phyloP scores from a whole-genome alignment of 2,888 invertebrate species.

The Yponomeuta plumbellus region DNA sequence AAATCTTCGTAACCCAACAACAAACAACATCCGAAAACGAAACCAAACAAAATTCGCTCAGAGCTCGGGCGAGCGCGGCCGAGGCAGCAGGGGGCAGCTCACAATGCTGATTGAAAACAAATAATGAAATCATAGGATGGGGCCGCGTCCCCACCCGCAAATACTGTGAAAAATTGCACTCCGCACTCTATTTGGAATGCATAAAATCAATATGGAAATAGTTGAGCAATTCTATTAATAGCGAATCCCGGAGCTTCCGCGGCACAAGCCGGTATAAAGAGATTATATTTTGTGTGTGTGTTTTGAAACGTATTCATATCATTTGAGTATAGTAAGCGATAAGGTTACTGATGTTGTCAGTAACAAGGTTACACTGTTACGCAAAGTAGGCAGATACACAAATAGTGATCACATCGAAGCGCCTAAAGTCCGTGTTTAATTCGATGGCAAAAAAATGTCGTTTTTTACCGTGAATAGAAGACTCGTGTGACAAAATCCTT shows the following conservation, averaged over 20 bases:
- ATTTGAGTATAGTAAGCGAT: background rate
- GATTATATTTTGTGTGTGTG: background rate
- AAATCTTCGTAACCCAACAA: slow-evolving; percentile 62
- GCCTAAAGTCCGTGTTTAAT: too few species aligned
- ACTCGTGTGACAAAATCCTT: too few species aligned
- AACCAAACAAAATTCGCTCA: slow-evolving; percentile 69
- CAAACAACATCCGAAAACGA: slow-evolving; percentile 70
- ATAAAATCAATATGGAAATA: slow-evolving; percentile 29
- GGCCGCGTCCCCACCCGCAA: slow-evolving; percentile 52
- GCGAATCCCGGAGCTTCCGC: background rate
- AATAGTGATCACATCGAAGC: too few species aligned
- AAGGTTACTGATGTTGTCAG: too few species aligned
- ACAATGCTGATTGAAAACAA: slow-evolving; percentile 76
- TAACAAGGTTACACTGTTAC: too few species aligned
- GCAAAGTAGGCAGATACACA: too few species aligned
- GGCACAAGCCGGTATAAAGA: background rate
- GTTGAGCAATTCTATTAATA: slow-evolving; percentile 2
- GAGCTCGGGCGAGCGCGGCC: slow-evolving; percentile 31
- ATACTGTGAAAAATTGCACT: slow-evolving; percentile 69
- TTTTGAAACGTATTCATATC: background rate
- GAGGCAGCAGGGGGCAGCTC: slow-evolving; percentile 43
- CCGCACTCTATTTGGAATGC: slow-evolving; percentile 43
- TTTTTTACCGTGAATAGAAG: too few species aligned
- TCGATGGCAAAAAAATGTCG: too few species aligned
- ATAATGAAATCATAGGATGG: slow-evolving; percentile 73